Conservation (phyloP, 2,797 vertebrate genomes). For the Enteromius paludinosus region DNA sequence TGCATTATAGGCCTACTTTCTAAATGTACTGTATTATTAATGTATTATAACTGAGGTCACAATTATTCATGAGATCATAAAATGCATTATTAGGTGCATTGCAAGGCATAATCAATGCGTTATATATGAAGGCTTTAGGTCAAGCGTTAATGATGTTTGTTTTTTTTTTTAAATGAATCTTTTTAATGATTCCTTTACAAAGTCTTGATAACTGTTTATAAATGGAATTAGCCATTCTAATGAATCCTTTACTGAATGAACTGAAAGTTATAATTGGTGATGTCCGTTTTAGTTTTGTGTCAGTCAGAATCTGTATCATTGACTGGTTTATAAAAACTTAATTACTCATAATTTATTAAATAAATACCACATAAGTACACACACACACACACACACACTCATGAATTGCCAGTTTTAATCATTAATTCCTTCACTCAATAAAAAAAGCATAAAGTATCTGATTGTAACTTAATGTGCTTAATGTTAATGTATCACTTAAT, state of each 20-base stretch:
- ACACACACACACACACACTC: no score
- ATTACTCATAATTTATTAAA: neutral
- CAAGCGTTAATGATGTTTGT: neutral
- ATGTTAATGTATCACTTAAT: neutral
- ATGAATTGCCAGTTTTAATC: neutral
- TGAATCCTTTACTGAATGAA: neutral
- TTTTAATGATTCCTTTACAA: neutral
- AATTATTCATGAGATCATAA: conserved; percentile 1
- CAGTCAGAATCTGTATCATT: neutral
- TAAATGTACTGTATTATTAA: neutral
- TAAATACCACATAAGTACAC: no score
- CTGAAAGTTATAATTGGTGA: neutral
- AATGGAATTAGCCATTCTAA: neutral
- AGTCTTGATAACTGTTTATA: neutral
- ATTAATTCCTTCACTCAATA: neutral
- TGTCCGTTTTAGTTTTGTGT: neutral
- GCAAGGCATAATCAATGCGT: neutral
- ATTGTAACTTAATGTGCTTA: no score
- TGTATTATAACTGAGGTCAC: neutral
- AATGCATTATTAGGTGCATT: neutral
- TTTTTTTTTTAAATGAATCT: neutral
- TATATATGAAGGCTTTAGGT: neutral
- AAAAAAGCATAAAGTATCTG: no score
- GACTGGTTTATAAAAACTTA: neutral
- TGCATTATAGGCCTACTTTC: neutral